Conservation (phyloP, 2,113 vertebrate species). For the Odobenus rosmarus region DNA sequence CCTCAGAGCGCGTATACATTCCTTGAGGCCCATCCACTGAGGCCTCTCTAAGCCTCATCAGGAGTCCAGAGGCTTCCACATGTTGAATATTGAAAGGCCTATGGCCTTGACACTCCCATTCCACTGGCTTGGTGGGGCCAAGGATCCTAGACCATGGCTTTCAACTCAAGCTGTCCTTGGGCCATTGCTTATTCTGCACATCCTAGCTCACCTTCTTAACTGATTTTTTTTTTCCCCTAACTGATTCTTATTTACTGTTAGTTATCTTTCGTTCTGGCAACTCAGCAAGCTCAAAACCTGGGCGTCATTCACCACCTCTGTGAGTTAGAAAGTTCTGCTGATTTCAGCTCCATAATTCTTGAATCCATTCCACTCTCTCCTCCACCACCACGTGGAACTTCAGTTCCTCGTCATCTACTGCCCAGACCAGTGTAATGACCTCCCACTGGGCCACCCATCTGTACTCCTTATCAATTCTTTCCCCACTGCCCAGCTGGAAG, state of each 20-base stretch:
- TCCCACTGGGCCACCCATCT: background rate
- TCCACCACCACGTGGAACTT: accelerated
- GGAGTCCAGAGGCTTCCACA: background rate
- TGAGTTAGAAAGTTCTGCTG: background rate
- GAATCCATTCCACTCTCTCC: background rate
- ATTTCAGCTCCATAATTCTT: background rate
- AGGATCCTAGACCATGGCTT: background rate
- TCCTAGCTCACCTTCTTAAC: background rate
- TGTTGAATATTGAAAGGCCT: background rate
- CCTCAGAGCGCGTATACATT: accelerated
- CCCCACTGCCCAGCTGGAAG: background rate
- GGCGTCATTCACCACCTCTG: background rate
- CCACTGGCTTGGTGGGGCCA: background rate
- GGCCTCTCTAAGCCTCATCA: background rate
- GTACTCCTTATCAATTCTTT: background rate
- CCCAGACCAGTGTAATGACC: background rate
- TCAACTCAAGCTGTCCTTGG: background rate
- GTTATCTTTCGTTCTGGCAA: background rate
- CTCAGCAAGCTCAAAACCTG: background rate
- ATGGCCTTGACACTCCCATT: background rate
- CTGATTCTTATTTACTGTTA: background rate
- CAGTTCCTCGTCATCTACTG: background rate
- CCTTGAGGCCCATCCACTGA: background rate
- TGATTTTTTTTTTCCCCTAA: too few relatives aligned
- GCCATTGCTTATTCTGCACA: too few relatives aligned